These are phyloP conservation scores for Ceriagrion tenellum DNA, from an alignment of 2,888 invertebrate genomes.

Conservation along the genomic window DNA sequence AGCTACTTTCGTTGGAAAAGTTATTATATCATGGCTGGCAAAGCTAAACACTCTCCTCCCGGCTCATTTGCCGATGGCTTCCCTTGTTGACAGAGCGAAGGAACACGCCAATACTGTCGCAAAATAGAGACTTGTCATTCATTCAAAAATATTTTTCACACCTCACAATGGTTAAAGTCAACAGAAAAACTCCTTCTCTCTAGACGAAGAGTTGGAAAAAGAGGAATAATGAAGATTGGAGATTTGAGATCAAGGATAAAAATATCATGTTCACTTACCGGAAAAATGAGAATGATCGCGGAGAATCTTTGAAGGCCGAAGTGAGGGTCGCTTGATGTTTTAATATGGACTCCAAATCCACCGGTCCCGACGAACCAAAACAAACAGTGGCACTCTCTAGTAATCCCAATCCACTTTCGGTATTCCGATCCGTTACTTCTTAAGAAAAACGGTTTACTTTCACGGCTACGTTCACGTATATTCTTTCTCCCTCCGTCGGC, in stretches of 20 bases:
- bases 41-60: too few relatives aligned
- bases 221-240: background rate
- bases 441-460: background rate
- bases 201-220: background rate
- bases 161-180: background rate
- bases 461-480: background rate
- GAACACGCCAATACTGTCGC: too few relatives aligned
- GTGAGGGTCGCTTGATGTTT: background rate
- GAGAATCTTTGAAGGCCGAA: background rate
- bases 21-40: too few relatives aligned
- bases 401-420: background rate
- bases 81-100: too few relatives aligned
- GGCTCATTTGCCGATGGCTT: too few relatives aligned
- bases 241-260: constrained; percentile 16
- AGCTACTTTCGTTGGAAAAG: too few relatives aligned
- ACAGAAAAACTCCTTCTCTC: background rate
- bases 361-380: background rate
- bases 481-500: background rate
- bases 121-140: too few relatives aligned
- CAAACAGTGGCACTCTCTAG: background rate
- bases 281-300: background rate
- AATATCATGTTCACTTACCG: background rate
- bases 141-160: background rate
- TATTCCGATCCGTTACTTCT: background rate
- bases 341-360: background rate